phyloP scores from a whole-genome alignment of 2,888 invertebrate genomes.

The Tupiocoris notatus region DNA sequence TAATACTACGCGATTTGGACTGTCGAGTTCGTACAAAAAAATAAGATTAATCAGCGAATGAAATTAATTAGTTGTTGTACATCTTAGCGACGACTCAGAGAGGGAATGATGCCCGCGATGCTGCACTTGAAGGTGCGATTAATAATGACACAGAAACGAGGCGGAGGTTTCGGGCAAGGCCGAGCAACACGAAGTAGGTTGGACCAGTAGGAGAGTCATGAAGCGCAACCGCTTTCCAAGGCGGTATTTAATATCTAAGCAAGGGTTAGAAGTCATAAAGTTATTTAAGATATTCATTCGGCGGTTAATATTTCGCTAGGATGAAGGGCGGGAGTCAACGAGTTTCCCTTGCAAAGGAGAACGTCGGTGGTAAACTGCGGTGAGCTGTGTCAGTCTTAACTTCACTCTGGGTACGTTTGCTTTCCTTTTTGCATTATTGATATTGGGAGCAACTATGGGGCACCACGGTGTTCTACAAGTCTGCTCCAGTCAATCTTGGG shows the following conservation, averaged over 20 bases:
- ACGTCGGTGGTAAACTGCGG: conserved; percentile 29
- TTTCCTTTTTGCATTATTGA: conserved; percentile 15
- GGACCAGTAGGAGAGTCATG: background rate
- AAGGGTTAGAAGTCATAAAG: conserved; percentile 37
- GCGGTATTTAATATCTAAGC: conserved; percentile 24
- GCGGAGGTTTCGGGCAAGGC: conserved; percentile 13
- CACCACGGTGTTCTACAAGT: background rate
- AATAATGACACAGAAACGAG: background rate
- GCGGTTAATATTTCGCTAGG: conserved; percentile 20
- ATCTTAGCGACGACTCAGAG: too few relatives aligned
- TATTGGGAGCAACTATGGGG: background rate
- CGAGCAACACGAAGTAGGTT: background rate
- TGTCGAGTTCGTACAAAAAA: too few relatives aligned
- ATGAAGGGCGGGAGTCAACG: background rate
- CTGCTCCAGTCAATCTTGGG: conserved; percentile 4
- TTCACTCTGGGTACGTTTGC: conserved; percentile 19
- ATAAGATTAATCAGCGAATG: too few relatives aligned
- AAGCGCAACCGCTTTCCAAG: background rate
- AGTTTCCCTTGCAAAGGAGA: background rate
- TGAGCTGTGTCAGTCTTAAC: conserved; percentile 28
- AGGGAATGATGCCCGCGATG: too few relatives aligned
- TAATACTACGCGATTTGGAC: too few relatives aligned
- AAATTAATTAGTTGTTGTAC: too few relatives aligned
- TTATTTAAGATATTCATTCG: conserved; percentile 38
- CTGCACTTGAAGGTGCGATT: background rate